Base-by-base conservation (phyloP, 2,888 invertebrate species). In the Harpalus rubripes region DNA sequence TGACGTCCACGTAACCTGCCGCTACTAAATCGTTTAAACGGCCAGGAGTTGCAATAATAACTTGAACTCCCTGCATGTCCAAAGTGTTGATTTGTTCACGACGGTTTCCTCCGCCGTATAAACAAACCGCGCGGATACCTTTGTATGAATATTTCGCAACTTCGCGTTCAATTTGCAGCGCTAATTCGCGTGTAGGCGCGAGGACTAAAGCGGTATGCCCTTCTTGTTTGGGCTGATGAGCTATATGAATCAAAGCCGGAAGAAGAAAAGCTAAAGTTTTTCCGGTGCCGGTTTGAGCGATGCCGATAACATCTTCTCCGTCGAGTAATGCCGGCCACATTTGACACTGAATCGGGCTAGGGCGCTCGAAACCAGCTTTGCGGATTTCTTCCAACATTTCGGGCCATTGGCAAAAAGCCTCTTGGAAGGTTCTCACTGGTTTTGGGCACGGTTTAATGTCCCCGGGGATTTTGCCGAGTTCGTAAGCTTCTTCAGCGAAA, bases 31-130 rank as follows among this genome's bases (percentile, higher is more conserved):
- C 98, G 90, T 98, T 98, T 0, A 99, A 92, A 81, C 98, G 93
- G 1, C 98, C 98, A 0, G 98, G 98, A 0, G 98, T 99, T 5
- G 98, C 98, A 87, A 99, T 98, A 0, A 98, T 95, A 86, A 99
- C 98, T 90, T 98, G 97, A 0, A 97, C 97, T n/a, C 98, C 98
- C 87, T 93, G 92, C 0, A 93, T 92, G 0, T 52, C 44, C 10
- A 98, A 94, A 7, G 92, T 91, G 85, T 93, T 93, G 5, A 98
- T 95, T 92, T 99, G 98, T 80, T 95, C 94, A 52, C 93, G 93
- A 0, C 98, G 93, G 90, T 94, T 95, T 0, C 96, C 98, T 18
- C 98, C 98, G 79, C 98, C 99, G 91, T 98, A 99, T 0, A 99
- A 91, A 89, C 98, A 98, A 15, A 97, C 95, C 65, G 97, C 95